Evolutionary conservation across 2,888 invertebrate genomes (phyloP), one percentile per base, ranked within the genome.

Genomic region (Sarcophaga subvicina): DNA sequence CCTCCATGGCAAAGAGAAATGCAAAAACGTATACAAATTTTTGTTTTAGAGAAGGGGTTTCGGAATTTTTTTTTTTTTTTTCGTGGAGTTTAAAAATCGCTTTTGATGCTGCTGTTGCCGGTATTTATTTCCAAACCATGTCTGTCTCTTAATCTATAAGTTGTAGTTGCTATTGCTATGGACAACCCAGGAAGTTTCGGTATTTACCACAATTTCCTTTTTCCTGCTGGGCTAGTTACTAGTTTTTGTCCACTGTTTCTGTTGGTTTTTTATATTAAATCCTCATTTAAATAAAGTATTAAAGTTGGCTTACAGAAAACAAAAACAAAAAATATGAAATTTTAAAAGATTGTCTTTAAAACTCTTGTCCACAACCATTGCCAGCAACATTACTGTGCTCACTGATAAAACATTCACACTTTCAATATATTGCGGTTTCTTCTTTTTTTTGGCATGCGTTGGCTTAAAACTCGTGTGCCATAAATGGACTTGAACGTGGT

Each of bases 201-300:
- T 87, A 81, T 87, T 87, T 79, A 87, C 87, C 87, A 84, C 87
- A 87, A 87, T 84, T 87, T 87, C 87, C 87, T 81, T 80, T 87
- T 87, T 87, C 87, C 87, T 87, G 87, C 81, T 83, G 77, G 62
- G 60, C 37, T 71, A 59, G 64, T 47, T 83, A n/a, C 45, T 75
- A 37, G 60, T 66, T 75, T 60, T 80, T 47, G 14, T 54, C 69
- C 71, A 20, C 11, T 66, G 66, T 69, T 80, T 77, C 64, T 60
- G 60, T 37, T 70, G 75, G 8, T 17, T 75, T 80, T 67, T 73
- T 45, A 69, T 73, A 85, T 80, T 67, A 81, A 78, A 81, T 81
- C 17, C 66, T 63, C 17, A 59, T 81, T 77, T 72, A 72, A 77
- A 45, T 49, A 59, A 27, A 71, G 59, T 25, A 59, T 49, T 66